Evolutionary conservation across 2,113 vertebrate genomes (phyloP), one percentile per base, ranked within the genome.

Genomic region (Sceloporus undulatus): DNA sequence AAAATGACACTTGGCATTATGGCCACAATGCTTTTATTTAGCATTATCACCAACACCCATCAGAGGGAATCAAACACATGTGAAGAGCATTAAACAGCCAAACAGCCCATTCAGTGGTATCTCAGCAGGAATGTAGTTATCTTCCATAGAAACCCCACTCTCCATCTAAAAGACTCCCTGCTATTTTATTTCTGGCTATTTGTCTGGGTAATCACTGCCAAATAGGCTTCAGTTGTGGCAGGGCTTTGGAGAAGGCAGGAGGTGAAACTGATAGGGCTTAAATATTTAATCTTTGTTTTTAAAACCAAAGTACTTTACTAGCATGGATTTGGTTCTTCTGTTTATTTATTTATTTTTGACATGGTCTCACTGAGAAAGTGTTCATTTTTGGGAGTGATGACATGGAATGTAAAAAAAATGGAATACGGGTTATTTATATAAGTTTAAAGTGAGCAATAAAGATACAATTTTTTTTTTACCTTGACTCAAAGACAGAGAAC

Each of bases 271-370:
- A 71, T 34, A 0, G 8, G 10, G 14, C 27, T 90, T 88, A 85
- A 71, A 68, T 78, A 78, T 88, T 91, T 88, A 85, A 92, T 87
- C 14, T 25, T 89, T 83, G 87, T 90, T 18, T 10, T 88, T 88
- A 87, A 89, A 88, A 2, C 42, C 56, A 83, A 91, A 78, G 1
- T 9, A 76, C 5, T 87, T 90, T 86, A 62, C 23, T 87, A 68
- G 0, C 76, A 0, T 8, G 82, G 71, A 75, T 73, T 86, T 52
- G 59, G 4, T 77, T 29, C 23, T 18, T 87, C 27, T 87, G 59
- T 18, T 87, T 79, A 90, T 79, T 86, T 89, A 62, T 21, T 82
- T 77, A 23, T 42, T 14, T 16, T n/a, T 18, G 18, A 23, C 6
- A 48, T 9, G 16, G 4, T 75, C 34, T n/a, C 56, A 87, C 21